Conservation (phyloP, 2,113 vertebrate species). For the Amazona vittata region DNA sequence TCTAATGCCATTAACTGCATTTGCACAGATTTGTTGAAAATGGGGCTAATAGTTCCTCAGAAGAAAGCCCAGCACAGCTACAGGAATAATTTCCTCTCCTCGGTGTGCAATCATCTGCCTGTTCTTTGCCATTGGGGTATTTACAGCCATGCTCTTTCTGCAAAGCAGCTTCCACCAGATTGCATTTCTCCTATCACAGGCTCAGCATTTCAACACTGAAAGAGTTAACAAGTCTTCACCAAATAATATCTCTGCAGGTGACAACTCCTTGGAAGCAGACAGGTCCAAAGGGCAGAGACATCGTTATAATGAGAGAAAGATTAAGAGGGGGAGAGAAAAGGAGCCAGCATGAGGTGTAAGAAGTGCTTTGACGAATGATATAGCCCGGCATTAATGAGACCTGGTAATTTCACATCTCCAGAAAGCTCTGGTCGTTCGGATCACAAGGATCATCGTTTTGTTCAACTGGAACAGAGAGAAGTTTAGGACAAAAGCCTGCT, state of each 20-base stretch:
- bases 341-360: constrained; percentile 37
- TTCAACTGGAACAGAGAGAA: not conserved
- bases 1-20: not conserved
- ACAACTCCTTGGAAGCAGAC: constrained; percentile 34
- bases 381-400: constrained; percentile 75
- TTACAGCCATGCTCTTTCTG: not conserved
- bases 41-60: not conserved
- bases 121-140: not conserved
- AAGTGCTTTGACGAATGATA: constrained; percentile 65
- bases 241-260: constrained; percentile 56
- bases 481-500: constrained; percentile 3
- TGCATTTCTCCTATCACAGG: not conserved
- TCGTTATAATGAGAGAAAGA: constrained; percentile 55
- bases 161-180: not conserved
- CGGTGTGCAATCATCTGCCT: not conserved
- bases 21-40: not conserved
- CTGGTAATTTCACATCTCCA: constrained; percentile 64
- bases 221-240: constrained; percentile 45
- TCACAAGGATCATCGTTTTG: not conserved
- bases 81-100: constrained; percentile 6
- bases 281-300: constrained; percentile 51
- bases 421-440: not conserved
- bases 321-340: constrained; percentile 36
- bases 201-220: not conserved
- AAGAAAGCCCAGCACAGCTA: not conserved